Evolutionary conservation across 2,797 vertebrate species (phyloP), one percentile per base, ranked within the genome.

Genomic region (Perodicticus potto): DNA sequence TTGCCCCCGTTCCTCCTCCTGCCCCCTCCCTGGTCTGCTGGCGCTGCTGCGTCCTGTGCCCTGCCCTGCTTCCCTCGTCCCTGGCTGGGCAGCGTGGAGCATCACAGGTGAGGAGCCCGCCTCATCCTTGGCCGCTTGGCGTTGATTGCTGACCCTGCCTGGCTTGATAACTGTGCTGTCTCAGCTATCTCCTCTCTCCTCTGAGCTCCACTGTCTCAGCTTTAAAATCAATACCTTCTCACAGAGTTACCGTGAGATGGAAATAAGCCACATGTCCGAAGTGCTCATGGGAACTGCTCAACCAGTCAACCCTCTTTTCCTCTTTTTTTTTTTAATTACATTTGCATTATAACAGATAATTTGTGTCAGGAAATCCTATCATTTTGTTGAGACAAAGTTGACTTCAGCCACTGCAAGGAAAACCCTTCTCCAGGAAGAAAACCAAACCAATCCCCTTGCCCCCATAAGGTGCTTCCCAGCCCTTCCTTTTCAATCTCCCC

Each of bases 401-500:
- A 94, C n/a, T 91, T 86, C 32, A 92, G 19, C 17, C 19, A n/a
- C 49, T 78, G 7, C 8, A 76, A 91, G 67, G 67, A 96, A 91
- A 96, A 76, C 6, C n/a, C 40, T 91, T 89, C 53, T 32, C 53
- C 13, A 63, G 81, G 55, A 73, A 83, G 82, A 89, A 86, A 91
- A 40, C 57, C 74, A 86, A 80, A 37, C 11, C 14, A 3, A 89
- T 34, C 40, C 40, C 40, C 40, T 40, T 5, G 37, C 25, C 53
- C 37, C 80, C 81, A 86, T 89, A 94, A 86, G 69, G 65, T 86
- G 34, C 67, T 97, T 95, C 76, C 69, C 82, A 74, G 45, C 82
- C 67, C 73, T 85, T 95, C 37, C 0, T 95, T 73, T 96, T 85
- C 70, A 65, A 37, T 88, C 80, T 94, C 65, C n/a, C 25, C 19